Evolutionary conservation across 2,113 vertebrate species (phyloP).

Genomic region (Misgurnus mizolepis): DNA sequence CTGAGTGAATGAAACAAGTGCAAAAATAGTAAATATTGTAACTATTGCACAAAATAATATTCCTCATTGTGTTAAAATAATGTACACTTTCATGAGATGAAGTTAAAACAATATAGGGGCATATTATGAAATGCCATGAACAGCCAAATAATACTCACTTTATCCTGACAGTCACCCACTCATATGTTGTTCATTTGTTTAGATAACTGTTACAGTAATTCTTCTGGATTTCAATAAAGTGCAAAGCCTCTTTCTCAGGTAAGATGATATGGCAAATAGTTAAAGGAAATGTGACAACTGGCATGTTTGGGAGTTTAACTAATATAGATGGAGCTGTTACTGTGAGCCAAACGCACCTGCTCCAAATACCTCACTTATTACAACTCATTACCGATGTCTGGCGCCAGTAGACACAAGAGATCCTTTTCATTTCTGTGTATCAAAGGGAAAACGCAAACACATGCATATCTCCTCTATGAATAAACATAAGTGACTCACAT

Average conservation of each 20-base stretch:
- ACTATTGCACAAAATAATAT: too few relatives aligned
- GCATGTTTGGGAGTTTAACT: neutral
- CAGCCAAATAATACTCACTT: too few relatives aligned
- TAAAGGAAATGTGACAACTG: too few relatives aligned
- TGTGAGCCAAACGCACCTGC: slow-evolving; percentile 19
- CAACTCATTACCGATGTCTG: slow-evolving; percentile 44
- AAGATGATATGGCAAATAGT: slow-evolving; percentile 36
- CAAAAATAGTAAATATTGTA: neutral
- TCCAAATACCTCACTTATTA: slow-evolving; percentile 31
- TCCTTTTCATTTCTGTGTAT: slow-evolving; percentile 57
- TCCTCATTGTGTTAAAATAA: too few relatives aligned
- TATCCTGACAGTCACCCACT: neutral
- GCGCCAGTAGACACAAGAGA: slow-evolving; percentile 50
- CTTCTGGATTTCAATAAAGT: neutral
- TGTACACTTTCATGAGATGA: too few relatives aligned
- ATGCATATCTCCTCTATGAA: slow-evolving; percentile 51
- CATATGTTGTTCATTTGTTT: neutral
- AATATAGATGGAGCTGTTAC: slow-evolving; percentile 10
- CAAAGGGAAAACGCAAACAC: slow-evolving; percentile 50
- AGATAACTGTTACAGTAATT: neutral
- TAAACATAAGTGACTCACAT: slow-evolving; percentile 54
- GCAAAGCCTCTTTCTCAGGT: neutral
- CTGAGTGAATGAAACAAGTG: neutral
- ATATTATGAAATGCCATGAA: too few relatives aligned
- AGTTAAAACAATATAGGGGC: too few relatives aligned